phyloP scores from a whole-genome alignment of 1,140 invertebrate genomes.

The Harpegnathos saltator region DNA sequence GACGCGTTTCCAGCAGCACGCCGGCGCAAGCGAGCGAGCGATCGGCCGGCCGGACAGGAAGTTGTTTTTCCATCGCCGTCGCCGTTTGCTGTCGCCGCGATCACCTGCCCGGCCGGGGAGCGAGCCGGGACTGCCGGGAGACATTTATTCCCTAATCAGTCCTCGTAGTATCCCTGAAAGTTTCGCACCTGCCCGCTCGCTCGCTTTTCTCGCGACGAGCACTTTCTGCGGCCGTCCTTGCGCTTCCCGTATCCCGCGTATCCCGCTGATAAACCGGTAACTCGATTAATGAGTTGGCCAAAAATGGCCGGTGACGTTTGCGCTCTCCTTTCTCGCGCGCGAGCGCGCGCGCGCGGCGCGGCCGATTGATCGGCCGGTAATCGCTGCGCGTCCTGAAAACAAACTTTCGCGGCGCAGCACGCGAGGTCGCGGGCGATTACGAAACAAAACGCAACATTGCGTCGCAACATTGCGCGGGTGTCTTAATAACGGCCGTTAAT shows the following conservation, averaged over 20 bases:
- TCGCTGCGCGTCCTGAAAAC: background rate
- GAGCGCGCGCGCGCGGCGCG: too few relatives aligned
- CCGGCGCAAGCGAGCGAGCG: background rate
- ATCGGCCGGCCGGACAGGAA: constrained; percentile 22
- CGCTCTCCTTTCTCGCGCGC: constrained; percentile 38
- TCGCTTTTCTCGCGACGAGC: constrained; percentile 26
- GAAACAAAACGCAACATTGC: constrained; percentile 11
- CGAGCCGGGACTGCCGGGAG: background rate
- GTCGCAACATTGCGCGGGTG: background rate
- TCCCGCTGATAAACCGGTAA: constrained; percentile 55
- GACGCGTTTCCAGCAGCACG: background rate
- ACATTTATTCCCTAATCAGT: constrained; percentile 58
- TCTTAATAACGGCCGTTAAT: constrained; percentile 12
- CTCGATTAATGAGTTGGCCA: constrained; percentile 35
- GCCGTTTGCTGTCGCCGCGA: background rate
- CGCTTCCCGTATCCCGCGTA: background rate
- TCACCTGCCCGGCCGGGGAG: constrained; percentile 51
- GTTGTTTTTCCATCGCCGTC: constrained; percentile 34
- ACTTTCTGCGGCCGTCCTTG: constrained; percentile 39
- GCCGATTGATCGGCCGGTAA: constrained; percentile 43
- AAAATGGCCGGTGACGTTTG: constrained; percentile 31
- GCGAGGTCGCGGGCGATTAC: constrained; percentile 24
- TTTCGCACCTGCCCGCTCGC: constrained; percentile 50
- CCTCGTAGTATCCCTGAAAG: constrained; percentile 34
- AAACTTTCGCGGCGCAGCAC: constrained; percentile 43